A percentile compares a stretch with the other conserved stretches of the same genome.
Evolutionary conservation across 2,888 invertebrate species (phyloP).

Genomic region (Andrena marginata): DNA sequence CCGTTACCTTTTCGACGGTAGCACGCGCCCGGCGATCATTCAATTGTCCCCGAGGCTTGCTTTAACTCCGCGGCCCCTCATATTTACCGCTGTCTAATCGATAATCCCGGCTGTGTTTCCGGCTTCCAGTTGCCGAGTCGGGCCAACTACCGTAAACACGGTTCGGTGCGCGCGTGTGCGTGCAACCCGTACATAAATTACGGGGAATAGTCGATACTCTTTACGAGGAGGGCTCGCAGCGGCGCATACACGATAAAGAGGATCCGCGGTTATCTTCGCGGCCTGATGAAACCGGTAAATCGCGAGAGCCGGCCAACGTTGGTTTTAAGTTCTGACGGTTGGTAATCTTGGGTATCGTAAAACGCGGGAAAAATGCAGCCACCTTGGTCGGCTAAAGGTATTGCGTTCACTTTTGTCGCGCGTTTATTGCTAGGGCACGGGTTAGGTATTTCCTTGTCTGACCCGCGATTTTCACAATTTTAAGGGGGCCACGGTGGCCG

Average conservation of each 20-base stretch:
- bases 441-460: not conserved
- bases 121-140: slow-evolving; percentile 45
- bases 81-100: slow-evolving; percentile 50
- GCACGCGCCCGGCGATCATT: slow-evolving; percentile 5
- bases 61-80: slow-evolving; percentile 25
- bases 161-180: slow-evolving; percentile 14
- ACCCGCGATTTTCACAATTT: slow-evolving; percentile 36
- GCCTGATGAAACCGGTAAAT: slow-evolving; percentile 56
- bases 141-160: slow-evolving; percentile 51
- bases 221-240: slow-evolving; percentile 55
- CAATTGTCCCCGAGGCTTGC: slow-evolving; percentile 29
- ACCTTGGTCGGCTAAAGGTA: not conserved
- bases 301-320: slow-evolving; percentile 48
- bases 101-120: slow-evolving; percentile 60
- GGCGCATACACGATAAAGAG: slow-evolving; percentile 57
- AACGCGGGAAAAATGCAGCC: slow-evolving; percentile 8
- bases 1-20: slow-evolving; percentile 10
- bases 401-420: not conserved
- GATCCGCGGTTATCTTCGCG: slow-evolving; percentile 33
- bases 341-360: slow-evolving; percentile 24
- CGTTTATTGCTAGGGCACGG: not conserved
- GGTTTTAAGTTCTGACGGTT: slow-evolving; percentile 4
- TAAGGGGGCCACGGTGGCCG: not conserved
- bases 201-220: slow-evolving; percentile 62
- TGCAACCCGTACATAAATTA: slow-evolving; percentile 63